Base-by-base conservation (phyloP, 2,797 vertebrate genomes). In the Chelon labrosus region DNA sequence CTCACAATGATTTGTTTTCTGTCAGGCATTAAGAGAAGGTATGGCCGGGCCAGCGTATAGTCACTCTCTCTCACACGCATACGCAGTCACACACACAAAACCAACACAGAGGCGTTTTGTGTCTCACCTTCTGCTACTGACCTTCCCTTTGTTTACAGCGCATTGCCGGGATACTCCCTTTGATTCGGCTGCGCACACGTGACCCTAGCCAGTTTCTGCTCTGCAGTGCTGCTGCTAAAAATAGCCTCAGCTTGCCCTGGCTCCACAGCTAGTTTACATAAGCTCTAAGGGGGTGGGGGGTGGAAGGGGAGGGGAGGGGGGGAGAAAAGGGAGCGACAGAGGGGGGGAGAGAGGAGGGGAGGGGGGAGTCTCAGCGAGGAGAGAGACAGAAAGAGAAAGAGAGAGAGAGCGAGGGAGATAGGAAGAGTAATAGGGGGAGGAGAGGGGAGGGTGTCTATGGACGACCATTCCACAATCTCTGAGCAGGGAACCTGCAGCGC, bases 91-190 rank as follows among this genome's bases (percentile, higher is more conserved):
- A 65, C 66, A 68, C 83, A 81, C 77, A 80, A 79, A 85, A 82
- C 73, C 79, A 68, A 85, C 85, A 91, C 73, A 75, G 80, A 90
- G 85, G 84, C 85, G 86, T 91, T 92, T 87, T 91, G 90, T 92
- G 90, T 93, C 92, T 93, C 93, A 92, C 91, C 95, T 95, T 96
- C 91, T 93, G 93, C 91, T 90, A 89, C 95, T 94, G 93, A 96
- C 95, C 94, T 95, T 95, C 94, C 86, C 92, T 96, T 96, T 96
- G 96, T 97, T 97, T 96, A 96, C 94, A 95, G 94, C 93, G 90
- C 94, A 96, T 94, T 96, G 95, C 95, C 92, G 94, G 96, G 95
- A 96, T 96, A 96, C 96, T 97, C 95, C 95, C 95, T 96, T 95
- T 96, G 95, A 97, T 95, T 96, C 92, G 91, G 93, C 92, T 92